Conservation (phyloP, 2,113 vertebrate genomes). For the Rhinolophus ferrumequinum region DNA sequence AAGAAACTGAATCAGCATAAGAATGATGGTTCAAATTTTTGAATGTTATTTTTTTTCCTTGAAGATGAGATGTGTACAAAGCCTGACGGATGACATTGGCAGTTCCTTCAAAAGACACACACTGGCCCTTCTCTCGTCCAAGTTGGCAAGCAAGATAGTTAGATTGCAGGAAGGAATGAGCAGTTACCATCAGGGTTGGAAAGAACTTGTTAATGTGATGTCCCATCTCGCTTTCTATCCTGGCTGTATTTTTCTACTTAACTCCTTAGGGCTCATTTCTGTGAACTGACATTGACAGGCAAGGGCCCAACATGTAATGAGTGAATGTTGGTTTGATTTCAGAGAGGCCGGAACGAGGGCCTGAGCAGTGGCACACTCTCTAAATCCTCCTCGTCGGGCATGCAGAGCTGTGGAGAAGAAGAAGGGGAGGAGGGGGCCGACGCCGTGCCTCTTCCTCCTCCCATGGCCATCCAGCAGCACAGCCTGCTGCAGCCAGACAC, state of each 20-base stretch:
- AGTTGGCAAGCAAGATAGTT: neutral
- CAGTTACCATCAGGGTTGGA: rapidly evolving
- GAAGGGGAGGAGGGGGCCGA: slow-evolving; percentile 97
- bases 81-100: rapidly evolving
- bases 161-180: neutral
- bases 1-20: neutral
- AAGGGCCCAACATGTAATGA: rapidly evolving
- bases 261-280: neutral
- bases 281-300: rapidly evolving
- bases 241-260: rapidly evolving
- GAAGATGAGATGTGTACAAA: neutral
- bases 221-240: neutral
- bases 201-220: neutral
- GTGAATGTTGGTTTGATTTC: slow-evolving; percentile 61
- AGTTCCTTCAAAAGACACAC: neutral
- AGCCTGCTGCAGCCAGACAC: slow-evolving; percentile 97
- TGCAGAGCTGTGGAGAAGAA: slow-evolving; percentile 99
- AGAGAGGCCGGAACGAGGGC: slow-evolving; percentile 97
- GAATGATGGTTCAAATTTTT: neutral
- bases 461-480: slow-evolving; percentile 99
- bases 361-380: slow-evolving; percentile 97
- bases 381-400: slow-evolving; percentile 98
- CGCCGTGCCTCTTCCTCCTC: slow-evolving; percentile 95
- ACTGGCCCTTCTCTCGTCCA: neutral
- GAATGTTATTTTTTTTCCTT: neutral